phyloP scores from a whole-genome alignment of 2,888 invertebrate genomes.

The Ypsolopha scabrella region DNA sequence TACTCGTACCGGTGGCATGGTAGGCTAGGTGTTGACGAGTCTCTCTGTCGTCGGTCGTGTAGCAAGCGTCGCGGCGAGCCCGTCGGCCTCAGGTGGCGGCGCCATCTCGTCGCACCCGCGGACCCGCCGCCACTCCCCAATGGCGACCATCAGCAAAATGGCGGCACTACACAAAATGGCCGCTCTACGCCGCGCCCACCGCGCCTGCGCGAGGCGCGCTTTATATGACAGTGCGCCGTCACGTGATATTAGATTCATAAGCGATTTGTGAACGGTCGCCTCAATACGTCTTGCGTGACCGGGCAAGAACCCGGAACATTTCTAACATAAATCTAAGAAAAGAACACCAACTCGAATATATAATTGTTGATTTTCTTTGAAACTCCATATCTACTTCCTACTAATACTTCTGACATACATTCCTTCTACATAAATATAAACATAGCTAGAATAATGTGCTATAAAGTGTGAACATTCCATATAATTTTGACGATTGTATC shows the following conservation, averaged over 20 bases:
- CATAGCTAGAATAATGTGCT: too few species aligned
- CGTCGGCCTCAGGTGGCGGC: conserved; percentile 44
- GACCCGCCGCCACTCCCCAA: conserved; percentile 12
- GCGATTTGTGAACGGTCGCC: neutral
- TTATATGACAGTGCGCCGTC: conserved; percentile 29
- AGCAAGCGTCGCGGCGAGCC: conserved; percentile 34
- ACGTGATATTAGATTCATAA: conserved; percentile 10
- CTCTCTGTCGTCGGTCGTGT: conserved; percentile 29
- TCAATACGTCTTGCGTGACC: neutral
- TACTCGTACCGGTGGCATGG: neutral
- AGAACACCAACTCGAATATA: too few species aligned
- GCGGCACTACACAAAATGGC: conserved; percentile 12
- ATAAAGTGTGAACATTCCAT: conserved; percentile 1
- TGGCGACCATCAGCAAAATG: conserved; percentile 9
- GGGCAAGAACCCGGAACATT: neutral
- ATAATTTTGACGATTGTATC: neutral
- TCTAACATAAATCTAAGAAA: too few species aligned
- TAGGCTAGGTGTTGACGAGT: conserved; percentile 18
- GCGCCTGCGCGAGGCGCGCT: conserved; percentile 22
- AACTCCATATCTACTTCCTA: too few species aligned
- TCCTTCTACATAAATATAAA: too few species aligned
- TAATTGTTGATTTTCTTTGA: too few species aligned
- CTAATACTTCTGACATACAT: too few species aligned
- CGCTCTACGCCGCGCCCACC: conserved; percentile 13
- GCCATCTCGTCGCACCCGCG: conserved; percentile 43